Evolutionary conservation across 2,797 vertebrate genomes (phyloP), one percentile per base, ranked within the genome.

Genomic region (Fistularia tabacaria): DNA sequence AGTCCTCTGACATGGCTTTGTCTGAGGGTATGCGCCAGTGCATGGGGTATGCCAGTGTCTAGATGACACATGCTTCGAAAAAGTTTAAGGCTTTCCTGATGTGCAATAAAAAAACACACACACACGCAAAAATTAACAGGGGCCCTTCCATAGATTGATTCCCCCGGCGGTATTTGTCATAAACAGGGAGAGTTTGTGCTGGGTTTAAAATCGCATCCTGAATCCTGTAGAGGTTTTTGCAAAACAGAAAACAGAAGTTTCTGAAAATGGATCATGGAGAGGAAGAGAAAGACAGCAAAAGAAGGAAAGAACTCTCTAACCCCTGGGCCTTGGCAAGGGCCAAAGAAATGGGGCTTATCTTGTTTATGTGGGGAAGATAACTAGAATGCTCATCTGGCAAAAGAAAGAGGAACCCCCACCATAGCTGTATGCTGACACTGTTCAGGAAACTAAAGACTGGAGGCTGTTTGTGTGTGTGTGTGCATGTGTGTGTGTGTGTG

Each of bases 321-420:
- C 83, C 60, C 59, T 49, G 60, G 46, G 61, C 66, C 59, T 54
- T 76, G 70, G 56, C 44, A 1, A 66, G 51, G 60, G 62, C 64
- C 45, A 50, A 66, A 72, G 71, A 81, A 78, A 81, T 64, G 47
- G 64, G 77, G 74, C 79, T 83, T 82, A 84, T 88, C 76, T 80
- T 76, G 58, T 84, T 85, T 79, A 66, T 79, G 72, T 73, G 74
- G 62, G 68, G 73, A 77, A 79, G 80, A 83, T 83, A 81, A 80
- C 70, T 70, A 66, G 47, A 81, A 75, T 64, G 73, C 76, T 83
- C 76, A 81, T 84, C 69, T 77, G 76, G 74, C 53, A n/a, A n/a
- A 41, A 49, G 54, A 59, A 59, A 74, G 62, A 69, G 70, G 54
- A 80, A 66, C 69, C 62, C 72, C 70, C 59, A 43, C 71, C 50